phyloP scores from a whole-genome alignment of 2,113 vertebrate genomes.

The Eira barbara region DNA sequence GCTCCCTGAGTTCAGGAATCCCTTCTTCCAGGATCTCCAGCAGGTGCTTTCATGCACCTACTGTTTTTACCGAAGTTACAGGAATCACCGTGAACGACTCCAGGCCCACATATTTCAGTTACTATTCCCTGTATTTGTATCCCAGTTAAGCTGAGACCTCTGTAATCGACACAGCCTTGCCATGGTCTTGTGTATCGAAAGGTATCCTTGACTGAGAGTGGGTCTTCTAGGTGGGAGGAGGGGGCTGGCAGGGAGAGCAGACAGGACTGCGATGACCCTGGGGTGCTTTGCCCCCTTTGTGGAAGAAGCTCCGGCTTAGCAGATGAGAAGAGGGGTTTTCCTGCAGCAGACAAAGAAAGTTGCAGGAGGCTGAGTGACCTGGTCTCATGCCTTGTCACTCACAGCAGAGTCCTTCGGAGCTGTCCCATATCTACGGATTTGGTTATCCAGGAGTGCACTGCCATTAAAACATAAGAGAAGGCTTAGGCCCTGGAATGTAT shows the following conservation, averaged over 20 bases:
- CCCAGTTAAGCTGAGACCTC: not conserved
- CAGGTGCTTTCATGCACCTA: accelerated
- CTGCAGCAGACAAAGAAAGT: not conserved
- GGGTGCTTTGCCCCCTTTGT: not conserved
- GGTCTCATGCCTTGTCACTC: not conserved
- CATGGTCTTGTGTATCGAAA: not conserved
- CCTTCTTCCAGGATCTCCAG: not conserved
- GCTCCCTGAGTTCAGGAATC: not conserved
- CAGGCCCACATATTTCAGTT: not conserved
- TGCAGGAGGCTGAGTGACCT: not conserved
- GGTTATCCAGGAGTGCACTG: not conserved
- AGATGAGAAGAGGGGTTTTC: not conserved
- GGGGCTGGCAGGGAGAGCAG: not conserved
- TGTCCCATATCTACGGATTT: accelerated
- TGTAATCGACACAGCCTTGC: not conserved
- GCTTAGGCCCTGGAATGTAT: not conserved
- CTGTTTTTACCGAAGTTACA: not conserved
- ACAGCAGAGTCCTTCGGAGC: not conserved
- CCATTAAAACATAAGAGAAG: not conserved
- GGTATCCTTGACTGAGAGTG: not conserved
- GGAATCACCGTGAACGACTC: accelerated
- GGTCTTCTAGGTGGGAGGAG: not conserved
- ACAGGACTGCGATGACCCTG: not conserved
- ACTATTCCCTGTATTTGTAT: not conserved
- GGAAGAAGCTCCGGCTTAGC: not conserved